Conservation (phyloP, 2,888 invertebrate species). For the Yponomeuta evonymella region DNA sequence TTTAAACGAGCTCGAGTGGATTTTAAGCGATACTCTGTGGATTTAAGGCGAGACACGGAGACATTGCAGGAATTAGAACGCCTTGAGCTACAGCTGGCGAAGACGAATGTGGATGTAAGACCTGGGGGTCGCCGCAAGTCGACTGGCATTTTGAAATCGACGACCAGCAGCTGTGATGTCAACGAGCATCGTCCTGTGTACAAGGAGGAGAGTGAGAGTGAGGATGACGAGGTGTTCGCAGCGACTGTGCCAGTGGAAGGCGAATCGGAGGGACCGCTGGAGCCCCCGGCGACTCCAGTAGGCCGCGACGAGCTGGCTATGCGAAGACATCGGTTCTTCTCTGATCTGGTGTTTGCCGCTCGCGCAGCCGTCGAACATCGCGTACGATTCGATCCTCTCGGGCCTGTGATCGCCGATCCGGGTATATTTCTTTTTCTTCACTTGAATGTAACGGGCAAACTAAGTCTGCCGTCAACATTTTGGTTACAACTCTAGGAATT, state of each 20-base stretch:
- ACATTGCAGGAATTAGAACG: conserved; percentile 58
- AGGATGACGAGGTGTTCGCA: conserved; percentile 77
- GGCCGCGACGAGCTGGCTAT: conserved; percentile 87
- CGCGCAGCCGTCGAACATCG: conserved; percentile 84
- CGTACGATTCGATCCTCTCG: conserved; percentile 84
- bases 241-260: conserved; percentile 39
- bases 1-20: conserved; percentile 56
- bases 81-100: conserved; percentile 57
- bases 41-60: conserved; percentile 56
- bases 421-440: conserved; percentile 51
- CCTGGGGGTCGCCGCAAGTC: conserved; percentile 57
- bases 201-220: conserved; percentile 44
- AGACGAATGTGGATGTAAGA: conserved; percentile 60
- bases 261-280: conserved; percentile 72
- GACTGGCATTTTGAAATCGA: conserved; percentile 64
- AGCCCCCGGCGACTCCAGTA: conserved; percentile 85
- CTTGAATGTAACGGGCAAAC: too few species aligned
- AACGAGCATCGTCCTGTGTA: conserved; percentile 40
- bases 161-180: conserved; percentile 50
- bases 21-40: conserved; percentile 65
- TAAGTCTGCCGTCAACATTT: too few species aligned
- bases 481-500: too few species aligned
- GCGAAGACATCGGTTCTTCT: conserved; percentile 85
- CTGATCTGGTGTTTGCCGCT: conserved; percentile 84
- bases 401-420: conserved; percentile 78